A percentile compares a stretch with the other conserved stretches of the same genome.
phyloP scores from a whole-genome alignment of 2,797 vertebrate genomes.

The Poecilia picta region DNA sequence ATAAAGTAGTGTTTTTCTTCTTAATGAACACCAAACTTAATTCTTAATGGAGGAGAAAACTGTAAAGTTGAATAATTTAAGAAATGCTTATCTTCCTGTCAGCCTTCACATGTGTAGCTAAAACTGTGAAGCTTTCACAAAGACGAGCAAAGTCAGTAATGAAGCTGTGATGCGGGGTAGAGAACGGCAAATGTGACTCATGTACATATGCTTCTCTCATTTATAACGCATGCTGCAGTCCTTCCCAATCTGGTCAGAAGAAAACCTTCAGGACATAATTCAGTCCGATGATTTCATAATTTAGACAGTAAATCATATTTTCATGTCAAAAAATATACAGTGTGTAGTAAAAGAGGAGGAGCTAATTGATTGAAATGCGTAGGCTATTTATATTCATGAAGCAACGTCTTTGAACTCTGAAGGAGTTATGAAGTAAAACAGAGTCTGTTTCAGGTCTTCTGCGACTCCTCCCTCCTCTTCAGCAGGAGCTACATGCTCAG shows the following conservation, averaged over 20 bases:
- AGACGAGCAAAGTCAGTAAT: neutral
- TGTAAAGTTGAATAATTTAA: neutral
- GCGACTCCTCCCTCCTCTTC: neutral
- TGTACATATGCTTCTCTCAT: neutral
- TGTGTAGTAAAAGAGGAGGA: neutral
- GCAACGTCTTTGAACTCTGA: neutral
- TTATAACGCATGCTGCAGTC: neutral
- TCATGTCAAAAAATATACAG: neutral
- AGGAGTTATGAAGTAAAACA: neutral
- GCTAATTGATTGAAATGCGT: neutral
- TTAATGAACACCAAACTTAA: neutral
- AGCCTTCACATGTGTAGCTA: neutral
- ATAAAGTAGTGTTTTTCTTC: neutral
- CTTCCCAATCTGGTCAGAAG: neutral
- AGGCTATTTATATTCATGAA: neutral
- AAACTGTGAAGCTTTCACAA: conserved; percentile 7
- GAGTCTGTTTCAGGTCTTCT: neutral
- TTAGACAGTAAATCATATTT: neutral
- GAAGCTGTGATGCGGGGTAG: neutral
- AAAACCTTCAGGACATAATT: neutral
- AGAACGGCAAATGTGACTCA: neutral
- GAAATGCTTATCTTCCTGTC: neutral
- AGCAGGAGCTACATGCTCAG: neutral
- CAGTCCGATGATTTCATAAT: neutral
- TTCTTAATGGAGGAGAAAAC: neutral